Evolutionary conservation across 2,888 invertebrate species (phyloP), one percentile per base, ranked within the genome.

Genomic region (Ectropis crepuscularia): DNA sequence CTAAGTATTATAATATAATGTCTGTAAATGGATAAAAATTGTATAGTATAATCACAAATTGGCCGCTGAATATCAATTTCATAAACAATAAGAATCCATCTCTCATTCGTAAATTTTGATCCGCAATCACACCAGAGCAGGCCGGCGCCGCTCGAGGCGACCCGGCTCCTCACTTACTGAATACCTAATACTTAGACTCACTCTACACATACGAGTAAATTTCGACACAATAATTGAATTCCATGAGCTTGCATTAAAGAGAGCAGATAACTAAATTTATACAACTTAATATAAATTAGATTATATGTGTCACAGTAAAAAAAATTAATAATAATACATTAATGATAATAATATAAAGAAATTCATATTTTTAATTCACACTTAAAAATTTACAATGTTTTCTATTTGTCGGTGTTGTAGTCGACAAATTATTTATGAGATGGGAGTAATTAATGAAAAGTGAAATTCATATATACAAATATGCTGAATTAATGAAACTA

Each of bases 21-120:
- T 87, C 81, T 88, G 88, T 90, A 91, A 89, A 91, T 84, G 87
- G 88, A 88, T 90, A 90, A 86, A 90, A 90, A 89, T 80, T 87
- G 89, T 90, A 91, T 88, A 90, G 75, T 81, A 82, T 86, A 86
- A 85, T 88, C 80, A 85, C 90, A 88, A 91, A 87, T 90, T 91
- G 90, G 92, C 91, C 88, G 82, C 87, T 84, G 82, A 81, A 81
- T 83, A 81, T 75, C 71, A 79, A 75, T 77, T 79, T 77, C 60
- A 75, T 76, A 76, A 73, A 72, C 61, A 68, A 69, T 49, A 28
- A 60, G 54, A 74, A 72, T 72, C 63, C 73, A 70, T 73, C 64
- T 74, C 70, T 67, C 70, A 72, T 41, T 67, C 66, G 68, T 67
- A 71, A 78, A 74, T 76, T 75, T 76, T 58, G 69, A 69, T 74